phyloP scores from a whole-genome alignment of 2,888 invertebrate genomes.

The Oxyscelio sp. region DNA sequence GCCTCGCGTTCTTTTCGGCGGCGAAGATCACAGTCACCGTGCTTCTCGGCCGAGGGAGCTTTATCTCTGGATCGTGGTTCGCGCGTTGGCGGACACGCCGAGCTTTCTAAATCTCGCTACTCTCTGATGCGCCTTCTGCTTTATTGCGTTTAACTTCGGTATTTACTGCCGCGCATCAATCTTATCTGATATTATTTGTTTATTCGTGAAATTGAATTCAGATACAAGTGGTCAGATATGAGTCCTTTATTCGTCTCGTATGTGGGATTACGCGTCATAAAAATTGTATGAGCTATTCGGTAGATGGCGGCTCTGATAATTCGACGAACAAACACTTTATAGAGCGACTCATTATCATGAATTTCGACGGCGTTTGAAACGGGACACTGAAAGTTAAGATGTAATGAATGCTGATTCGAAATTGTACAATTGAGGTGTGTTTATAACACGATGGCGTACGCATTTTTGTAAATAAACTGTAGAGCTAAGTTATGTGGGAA shows the following conservation, averaged over 20 bases:
- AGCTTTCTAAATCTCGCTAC: conserved; percentile 83
- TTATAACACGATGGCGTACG: no score
- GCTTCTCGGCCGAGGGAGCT: conserved; percentile 74
- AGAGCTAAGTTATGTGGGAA: no score
- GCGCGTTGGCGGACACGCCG: conserved; percentile 79
- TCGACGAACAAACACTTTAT: conserved; percentile 44
- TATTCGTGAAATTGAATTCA: conserved; percentile 68
- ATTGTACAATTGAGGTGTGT: no score
- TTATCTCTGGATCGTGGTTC: conserved; percentile 82
- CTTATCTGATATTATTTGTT: conserved; percentile 72
- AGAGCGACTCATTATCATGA: conserved; percentile 31
- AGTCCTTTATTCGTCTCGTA: conserved; percentile 38
- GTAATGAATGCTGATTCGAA: not conserved
- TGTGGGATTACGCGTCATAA: conserved; percentile 42
- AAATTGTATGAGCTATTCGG: conserved; percentile 52
- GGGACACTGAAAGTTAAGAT: not conserved
- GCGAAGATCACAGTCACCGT: conserved; percentile 71
- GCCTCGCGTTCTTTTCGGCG: conserved; percentile 79
- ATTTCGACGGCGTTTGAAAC: not conserved
- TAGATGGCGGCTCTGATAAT: conserved; percentile 43
- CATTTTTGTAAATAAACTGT: no score
- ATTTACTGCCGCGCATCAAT: conserved; percentile 69
- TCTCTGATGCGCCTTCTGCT: conserved; percentile 59
- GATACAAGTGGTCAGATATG: conserved; percentile 60
- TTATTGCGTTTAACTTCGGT: conserved; percentile 62